A percentile compares a stretch with the other conserved stretches of the same genome.
These are phyloP conservation scores for Zygaena filipendulae DNA, from an alignment of 2,888 invertebrate species.

Conservation along the genomic window DNA sequence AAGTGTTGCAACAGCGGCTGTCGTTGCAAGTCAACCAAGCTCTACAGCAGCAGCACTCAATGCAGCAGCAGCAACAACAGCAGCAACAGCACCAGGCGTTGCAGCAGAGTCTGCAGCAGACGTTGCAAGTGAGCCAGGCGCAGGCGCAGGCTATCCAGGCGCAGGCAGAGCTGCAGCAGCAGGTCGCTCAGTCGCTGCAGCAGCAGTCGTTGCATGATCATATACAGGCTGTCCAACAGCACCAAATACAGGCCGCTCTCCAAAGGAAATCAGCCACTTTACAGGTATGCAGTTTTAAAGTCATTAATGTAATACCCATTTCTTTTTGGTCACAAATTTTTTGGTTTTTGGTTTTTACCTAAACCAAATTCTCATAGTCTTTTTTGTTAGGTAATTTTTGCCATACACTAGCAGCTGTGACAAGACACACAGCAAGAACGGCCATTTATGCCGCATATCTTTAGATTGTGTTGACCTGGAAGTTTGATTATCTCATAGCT, in stretches of 20 bases:
- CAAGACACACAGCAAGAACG: too few species aligned
- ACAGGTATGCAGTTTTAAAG: constrained; percentile 33
- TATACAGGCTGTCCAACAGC: constrained; percentile 56
- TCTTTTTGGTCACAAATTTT: constrained; percentile 2
- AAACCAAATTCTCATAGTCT: too few species aligned
- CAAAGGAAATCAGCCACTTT: constrained; percentile 56
- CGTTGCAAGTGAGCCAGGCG: constrained; percentile 52
- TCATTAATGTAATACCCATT: not conserved
- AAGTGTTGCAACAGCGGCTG: constrained; percentile 37
- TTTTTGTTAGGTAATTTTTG: too few species aligned
- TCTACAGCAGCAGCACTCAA: constrained; percentile 29
- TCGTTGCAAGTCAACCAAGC: constrained; percentile 25
- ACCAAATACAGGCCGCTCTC: constrained; percentile 58
- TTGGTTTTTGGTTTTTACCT: too few species aligned
- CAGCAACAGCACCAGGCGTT: constrained; percentile 32
- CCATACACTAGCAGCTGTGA: too few species aligned
- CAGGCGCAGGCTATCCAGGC: constrained; percentile 59
- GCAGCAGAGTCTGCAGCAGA: constrained; percentile 48
- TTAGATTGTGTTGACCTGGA: too few species aligned
- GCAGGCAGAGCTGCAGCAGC: constrained; percentile 54
- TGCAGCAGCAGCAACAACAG: constrained; percentile 37
- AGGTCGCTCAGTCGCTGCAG: constrained; percentile 54
- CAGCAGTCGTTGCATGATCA: constrained; percentile 57
- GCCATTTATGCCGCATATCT: too few species aligned
- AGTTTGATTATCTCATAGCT: too few species aligned